Evolutionary conservation across 2,888 invertebrate genomes (phyloP).

Genomic region (Drosophila lutescens): DNA sequence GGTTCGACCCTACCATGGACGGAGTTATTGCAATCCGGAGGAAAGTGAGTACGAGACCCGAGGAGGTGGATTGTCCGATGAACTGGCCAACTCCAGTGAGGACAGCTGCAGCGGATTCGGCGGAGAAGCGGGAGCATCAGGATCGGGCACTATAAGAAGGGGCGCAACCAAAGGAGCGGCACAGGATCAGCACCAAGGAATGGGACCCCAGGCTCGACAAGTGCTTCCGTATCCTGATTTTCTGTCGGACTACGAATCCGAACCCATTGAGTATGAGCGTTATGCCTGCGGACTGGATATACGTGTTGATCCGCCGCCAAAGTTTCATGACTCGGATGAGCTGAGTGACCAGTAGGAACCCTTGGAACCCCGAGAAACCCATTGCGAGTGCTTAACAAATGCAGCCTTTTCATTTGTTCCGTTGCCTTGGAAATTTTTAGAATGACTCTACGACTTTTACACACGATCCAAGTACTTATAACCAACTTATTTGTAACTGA

Average conservation of each 20-base stretch:
- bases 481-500: slow-evolving; percentile 81
- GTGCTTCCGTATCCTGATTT: slow-evolving; percentile 85
- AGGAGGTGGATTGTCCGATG: slow-evolving; percentile 83
- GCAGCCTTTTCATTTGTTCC: slow-evolving; percentile 73
- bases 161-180: slow-evolving; percentile 19
- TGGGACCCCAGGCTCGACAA: slow-evolving; percentile 46
- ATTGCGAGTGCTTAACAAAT: slow-evolving; percentile 27
- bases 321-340: slow-evolving; percentile 90
- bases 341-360: slow-evolving; percentile 78
- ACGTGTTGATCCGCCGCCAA: slow-evolving; percentile 90
- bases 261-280: slow-evolving; percentile 87
- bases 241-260: slow-evolving; percentile 85
- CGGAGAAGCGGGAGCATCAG: slow-evolving; percentile 35
- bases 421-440: slow-evolving; percentile 76
- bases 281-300: slow-evolving; percentile 91
- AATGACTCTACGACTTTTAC: slow-evolving; percentile 69
- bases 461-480: slow-evolving; percentile 66
- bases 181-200: background rate
- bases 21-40: slow-evolving; percentile 78
- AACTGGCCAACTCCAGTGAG: slow-evolving; percentile 84
- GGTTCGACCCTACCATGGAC: slow-evolving; percentile 71
- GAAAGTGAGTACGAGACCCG: slow-evolving; percentile 83
- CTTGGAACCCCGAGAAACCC: slow-evolving; percentile 2
- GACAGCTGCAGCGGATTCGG: slow-evolving; percentile 79
- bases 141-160: slow-evolving; percentile 73